Conservation (phyloP, 2,797 vertebrate genomes). For the Parotocinclus haroldoi region DNA sequence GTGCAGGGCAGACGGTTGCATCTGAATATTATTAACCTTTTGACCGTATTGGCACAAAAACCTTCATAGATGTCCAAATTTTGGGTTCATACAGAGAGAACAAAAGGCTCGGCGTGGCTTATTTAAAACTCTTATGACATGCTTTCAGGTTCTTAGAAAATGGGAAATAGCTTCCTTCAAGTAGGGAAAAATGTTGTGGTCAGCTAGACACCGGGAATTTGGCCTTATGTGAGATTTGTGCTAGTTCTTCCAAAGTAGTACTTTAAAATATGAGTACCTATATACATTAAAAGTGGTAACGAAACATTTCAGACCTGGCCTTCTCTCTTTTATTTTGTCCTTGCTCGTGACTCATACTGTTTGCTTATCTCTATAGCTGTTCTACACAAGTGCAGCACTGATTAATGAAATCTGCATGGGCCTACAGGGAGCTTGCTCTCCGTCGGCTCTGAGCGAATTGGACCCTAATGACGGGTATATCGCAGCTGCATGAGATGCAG, state of each 20-base stretch:
- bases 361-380: slow-evolving; percentile 73
- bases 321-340: slow-evolving; percentile 41
- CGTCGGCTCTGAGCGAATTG: slow-evolving; percentile 55
- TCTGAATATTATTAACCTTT: slow-evolving; percentile 36
- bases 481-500: slow-evolving; percentile 12
- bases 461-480: slow-evolving; percentile 50
- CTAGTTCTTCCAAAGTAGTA: slow-evolving; percentile 37
- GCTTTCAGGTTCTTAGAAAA: slow-evolving; percentile 5
- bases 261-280: no score
- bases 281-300: no score
- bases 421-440: slow-evolving; percentile 57
- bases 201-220: slow-evolving; percentile 27
- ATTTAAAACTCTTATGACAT: not conserved
- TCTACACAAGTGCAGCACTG: slow-evolving; percentile 62
- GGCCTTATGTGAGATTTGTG: no score
- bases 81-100: slow-evolving; percentile 3
- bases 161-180: slow-evolving; percentile 44
- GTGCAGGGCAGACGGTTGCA: slow-evolving; percentile 16
- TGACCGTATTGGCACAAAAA: slow-evolving; percentile 9
- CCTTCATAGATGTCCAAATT: slow-evolving; percentile 24
- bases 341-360: slow-evolving; percentile 1
- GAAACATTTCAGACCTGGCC: slow-evolving; percentile 48
- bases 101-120: not conserved
- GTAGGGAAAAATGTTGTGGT: slow-evolving; percentile 50
- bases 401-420: slow-evolving; percentile 68